Evolutionary conservation across 1,140 invertebrate species (phyloP), one percentile per base, ranked within the genome.

Genomic region (Sarcophaga bullata): DNA sequence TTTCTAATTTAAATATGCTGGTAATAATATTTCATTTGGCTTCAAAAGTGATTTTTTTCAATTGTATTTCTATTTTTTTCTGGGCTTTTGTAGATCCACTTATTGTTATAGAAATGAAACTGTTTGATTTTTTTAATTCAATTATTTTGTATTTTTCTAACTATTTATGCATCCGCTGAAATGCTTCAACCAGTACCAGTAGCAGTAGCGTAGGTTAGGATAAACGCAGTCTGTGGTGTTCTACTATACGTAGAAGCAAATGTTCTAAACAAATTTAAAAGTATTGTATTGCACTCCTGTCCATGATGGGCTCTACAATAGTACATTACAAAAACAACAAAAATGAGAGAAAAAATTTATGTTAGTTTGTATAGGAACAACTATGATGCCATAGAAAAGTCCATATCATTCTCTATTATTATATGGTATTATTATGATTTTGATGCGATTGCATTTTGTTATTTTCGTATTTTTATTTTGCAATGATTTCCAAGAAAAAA

Each of bases 401-500:
- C 54, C 54, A 58, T 58, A 58, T 58, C 54, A 58, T 58, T 6
- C n/a, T 58, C 13, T 58, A 58, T 58, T 58, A 58, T 58, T 58
- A 58, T 58, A 58, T n/a, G 54, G 52, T 58, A 58, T 58, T 58
- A 58, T 58, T 58, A 58, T 58, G 13, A 58, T 58, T 58, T 58
- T 58, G 54, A 58, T 58, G n/a, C 13, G 54, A 58, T 58, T 58
- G 54, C 13, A 54, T 58, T 58, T 58, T 58, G 54, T 58, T 58
- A 15, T 58, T 13, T 7, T 58, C 7, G 13, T 58, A 58, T 58
- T 1, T 58, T 3, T 37, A 2, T 37, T 37, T 37, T 58, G 54
- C n/a, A 58, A n/a, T 58, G 25, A 58, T 58, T 58, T 0, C 54
- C 11, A 58, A 13, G 13, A 58, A 58, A 58, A 58, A 58, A 58